Base-by-base conservation (phyloP, 2,113 vertebrate genomes). In the Ceuthmochares aereus region DNA sequence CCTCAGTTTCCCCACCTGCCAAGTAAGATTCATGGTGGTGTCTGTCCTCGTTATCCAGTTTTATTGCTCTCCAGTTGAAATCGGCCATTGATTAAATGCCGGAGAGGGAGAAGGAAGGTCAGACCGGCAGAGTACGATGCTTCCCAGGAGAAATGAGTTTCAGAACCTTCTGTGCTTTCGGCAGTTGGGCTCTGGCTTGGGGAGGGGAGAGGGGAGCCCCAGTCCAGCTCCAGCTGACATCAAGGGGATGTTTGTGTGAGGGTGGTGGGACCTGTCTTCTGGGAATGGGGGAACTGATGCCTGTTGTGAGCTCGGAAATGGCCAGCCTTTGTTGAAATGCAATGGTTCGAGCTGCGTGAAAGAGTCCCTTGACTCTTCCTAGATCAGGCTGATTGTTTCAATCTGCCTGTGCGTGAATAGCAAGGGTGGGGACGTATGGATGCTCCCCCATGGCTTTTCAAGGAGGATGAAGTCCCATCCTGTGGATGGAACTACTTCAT, bases 291-390 rank as follows among this genome's bases (percentile, higher is more conserved):
- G 5, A 52, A 19, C 30, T 5, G 1, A 30, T 95, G 55, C 15
- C 32, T 0, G 0, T 3, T 0, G 0, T 29, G 64, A 75, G 56
- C 78, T 90, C 14, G 2, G n/a, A 23, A 67, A 25, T 0, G 2
- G 10, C 32, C 27, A 19, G 5, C 34, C 30, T 64, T 9, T 17
- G 25, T 4, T 17, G 69, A 37, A 84, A 74, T 0, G 5, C 22
- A 29, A 2, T 30, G 15, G 16, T 1, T 1, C 1, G 83, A 59
- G 45, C 42, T 74, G 63, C 32, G 42, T 18, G 40, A 40, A 40
- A 40, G 40, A 40, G 40, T 40, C 29, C 49, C 40, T n/a, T 55
- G 0, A 0, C 85, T 47, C 47, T 14, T 86, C 25, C 69, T 14
- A 8, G 30, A 78, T 20, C 23, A 6, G 29, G 15, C 12, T 49